Evolutionary conservation across 2,113 vertebrate species (phyloP).

Genomic region (Rhinichthys klamathensis): DNA sequence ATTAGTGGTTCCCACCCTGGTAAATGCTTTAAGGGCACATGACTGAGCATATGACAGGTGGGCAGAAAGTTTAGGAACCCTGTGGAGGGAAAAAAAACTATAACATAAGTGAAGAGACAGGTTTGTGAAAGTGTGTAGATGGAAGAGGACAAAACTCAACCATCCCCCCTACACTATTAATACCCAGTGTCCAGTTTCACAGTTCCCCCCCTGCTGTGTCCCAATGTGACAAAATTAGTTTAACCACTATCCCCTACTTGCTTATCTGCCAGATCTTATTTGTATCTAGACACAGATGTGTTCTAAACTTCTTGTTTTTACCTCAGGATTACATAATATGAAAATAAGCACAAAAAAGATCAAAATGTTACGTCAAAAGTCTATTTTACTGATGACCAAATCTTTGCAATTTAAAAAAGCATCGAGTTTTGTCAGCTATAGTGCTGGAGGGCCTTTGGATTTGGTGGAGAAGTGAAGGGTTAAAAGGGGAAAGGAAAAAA

Average conservation of each 20-base stretch:
- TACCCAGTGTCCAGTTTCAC: constrained; percentile 65
- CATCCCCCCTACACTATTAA: constrained; percentile 56
- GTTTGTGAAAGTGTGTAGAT: constrained; percentile 21
- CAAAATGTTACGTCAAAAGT: neutral
- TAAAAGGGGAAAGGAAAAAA: constrained; percentile 18
- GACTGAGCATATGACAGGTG: constrained; percentile 6
- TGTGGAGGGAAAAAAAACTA: neutral
- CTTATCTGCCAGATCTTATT: neutral
- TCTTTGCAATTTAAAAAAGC: neutral
- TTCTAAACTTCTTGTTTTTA: constrained; percentile 1
- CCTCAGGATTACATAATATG: neutral
- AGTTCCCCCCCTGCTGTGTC: constrained; percentile 55
- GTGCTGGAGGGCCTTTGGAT: neutral
- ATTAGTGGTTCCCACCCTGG: neutral
- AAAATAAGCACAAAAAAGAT: neutral
- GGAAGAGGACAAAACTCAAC: neutral
- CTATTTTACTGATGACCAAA: neutral
- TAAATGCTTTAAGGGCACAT: constrained; percentile 27
- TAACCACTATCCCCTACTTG: constrained; percentile 35
- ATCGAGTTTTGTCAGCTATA: neutral
- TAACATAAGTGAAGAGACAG: constrained; percentile 4
- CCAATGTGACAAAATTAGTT: constrained; percentile 62
- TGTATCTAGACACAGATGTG: neutral
- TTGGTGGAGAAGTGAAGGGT: neutral
- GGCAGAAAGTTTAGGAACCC: neutral